These are phyloP conservation scores for Medauroidea extradentata DNA, from an alignment of 1,140 invertebrate genomes.

Conservation along the genomic window DNA sequence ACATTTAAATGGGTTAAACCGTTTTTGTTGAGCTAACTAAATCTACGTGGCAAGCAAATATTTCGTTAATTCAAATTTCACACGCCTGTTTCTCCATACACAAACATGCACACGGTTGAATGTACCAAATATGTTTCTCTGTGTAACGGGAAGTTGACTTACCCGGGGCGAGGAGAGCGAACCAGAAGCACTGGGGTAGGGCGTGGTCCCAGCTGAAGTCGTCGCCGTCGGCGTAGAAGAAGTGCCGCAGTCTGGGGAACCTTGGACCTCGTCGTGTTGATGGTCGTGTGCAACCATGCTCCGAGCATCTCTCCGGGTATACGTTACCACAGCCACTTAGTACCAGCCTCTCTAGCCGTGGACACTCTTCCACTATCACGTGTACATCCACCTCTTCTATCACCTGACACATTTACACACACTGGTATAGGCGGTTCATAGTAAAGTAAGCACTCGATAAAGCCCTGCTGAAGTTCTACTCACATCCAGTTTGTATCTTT, in stretches of 20 bases:
- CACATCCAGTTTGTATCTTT: no score
- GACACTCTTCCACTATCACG: conserved; percentile 24
- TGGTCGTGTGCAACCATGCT: conserved; percentile 3
- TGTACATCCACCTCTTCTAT: conserved; percentile 36
- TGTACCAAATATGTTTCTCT: not conserved
- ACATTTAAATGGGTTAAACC: no score
- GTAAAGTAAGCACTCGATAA: no score
- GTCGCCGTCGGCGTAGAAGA: conserved; percentile 36
- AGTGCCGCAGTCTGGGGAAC: conserved; percentile 12
- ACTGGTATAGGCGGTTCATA: no score
- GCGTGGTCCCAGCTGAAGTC: conserved; percentile 36
- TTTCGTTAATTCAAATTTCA: no score
- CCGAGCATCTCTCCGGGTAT: conserved; percentile 19
- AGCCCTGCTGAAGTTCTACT: no score
- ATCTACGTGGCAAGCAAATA: no score
- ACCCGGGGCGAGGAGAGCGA: conserved; percentile 15
- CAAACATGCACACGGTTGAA: no score
- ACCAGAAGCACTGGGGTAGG: conserved; percentile 34
- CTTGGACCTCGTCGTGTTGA: not conserved
- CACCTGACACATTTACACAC: no score
- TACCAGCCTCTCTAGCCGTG: conserved; percentile 24
- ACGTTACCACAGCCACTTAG: conserved; percentile 31
- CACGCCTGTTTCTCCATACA: no score
- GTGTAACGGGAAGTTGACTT: not conserved
- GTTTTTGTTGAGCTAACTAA: not conserved